Conservation (phyloP, 2,113 vertebrate species). For the Stegostoma tigrinum region DNA sequence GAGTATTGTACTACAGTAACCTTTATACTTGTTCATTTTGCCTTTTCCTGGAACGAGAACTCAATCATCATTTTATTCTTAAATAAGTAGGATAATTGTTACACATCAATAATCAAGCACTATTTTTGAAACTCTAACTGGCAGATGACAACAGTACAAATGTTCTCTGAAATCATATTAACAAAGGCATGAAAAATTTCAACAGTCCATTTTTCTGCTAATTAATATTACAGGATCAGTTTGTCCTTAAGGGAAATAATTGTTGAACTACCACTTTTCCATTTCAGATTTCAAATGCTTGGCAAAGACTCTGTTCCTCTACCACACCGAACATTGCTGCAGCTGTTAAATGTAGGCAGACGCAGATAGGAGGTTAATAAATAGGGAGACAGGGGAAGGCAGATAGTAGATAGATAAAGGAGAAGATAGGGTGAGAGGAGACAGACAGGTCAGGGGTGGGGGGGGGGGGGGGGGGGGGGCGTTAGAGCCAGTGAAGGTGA, state of each 20-base stretch:
- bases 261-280: not conserved
- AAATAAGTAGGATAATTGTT: not conserved
- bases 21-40: not conserved
- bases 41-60: not conserved
- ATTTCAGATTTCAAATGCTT: not conserved
- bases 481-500: no score
- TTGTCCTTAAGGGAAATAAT: not conserved
- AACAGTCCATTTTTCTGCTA: not conserved
- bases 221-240: not conserved
- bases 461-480: no score
- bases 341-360: not conserved
- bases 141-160: not conserved
- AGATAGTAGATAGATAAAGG: no score
- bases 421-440: no score
- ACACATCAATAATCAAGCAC: not conserved
- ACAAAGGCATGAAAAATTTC: not conserved
- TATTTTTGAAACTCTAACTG: not conserved
- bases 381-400: no score
- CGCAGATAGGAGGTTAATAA: no score
- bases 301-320: not conserved
- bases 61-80: not conserved
- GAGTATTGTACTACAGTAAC: not conserved
- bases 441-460: no score
- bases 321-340: not conserved
- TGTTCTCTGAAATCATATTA: not conserved